Conservation (phyloP, 2,113 vertebrate genomes). For the Origma solitaria region DNA sequence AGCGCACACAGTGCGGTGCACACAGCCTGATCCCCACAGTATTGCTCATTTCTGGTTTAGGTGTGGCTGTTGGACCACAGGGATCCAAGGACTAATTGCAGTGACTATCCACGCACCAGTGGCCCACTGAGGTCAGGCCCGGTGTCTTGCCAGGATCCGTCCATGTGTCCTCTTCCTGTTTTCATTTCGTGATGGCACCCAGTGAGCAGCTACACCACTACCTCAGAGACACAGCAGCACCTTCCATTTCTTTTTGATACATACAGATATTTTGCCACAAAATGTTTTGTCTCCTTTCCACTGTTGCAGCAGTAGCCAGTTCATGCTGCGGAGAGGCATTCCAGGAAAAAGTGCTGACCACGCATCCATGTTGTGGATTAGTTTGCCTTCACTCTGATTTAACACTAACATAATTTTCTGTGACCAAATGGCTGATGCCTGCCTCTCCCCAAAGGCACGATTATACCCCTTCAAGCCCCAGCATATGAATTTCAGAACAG, state of each 20-base stretch:
- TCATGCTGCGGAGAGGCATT: neutral
- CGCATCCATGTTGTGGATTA: neutral
- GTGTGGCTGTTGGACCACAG: neutral
- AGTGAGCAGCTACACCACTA: neutral
- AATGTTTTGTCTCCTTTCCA: neutral
- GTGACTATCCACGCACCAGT: rapidly evolving
- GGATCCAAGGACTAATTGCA: neutral
- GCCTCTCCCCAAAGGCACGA: neutral
- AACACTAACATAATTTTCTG: conserved; percentile 31
- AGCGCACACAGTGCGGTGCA: rapidly evolving
- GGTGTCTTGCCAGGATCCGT: rapidly evolving
- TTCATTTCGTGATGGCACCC: neutral
- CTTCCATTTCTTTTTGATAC: neutral
- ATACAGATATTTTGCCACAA: neutral
- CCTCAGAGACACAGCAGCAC: rapidly evolving
- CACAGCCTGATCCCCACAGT: neutral
- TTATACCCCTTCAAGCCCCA: neutral
- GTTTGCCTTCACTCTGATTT: neutral
- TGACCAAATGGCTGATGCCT: neutral
- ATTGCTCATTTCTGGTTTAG: neutral
- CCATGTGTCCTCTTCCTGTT: neutral
- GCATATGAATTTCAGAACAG: neutral
- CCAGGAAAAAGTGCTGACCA: neutral
- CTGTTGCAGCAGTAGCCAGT: neutral
- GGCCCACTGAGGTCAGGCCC: neutral